Evolutionary conservation across 2,113 vertebrate species (phyloP), one percentile per base, ranked within the genome.

Genomic region (Arvicanthis niloticus): DNA sequence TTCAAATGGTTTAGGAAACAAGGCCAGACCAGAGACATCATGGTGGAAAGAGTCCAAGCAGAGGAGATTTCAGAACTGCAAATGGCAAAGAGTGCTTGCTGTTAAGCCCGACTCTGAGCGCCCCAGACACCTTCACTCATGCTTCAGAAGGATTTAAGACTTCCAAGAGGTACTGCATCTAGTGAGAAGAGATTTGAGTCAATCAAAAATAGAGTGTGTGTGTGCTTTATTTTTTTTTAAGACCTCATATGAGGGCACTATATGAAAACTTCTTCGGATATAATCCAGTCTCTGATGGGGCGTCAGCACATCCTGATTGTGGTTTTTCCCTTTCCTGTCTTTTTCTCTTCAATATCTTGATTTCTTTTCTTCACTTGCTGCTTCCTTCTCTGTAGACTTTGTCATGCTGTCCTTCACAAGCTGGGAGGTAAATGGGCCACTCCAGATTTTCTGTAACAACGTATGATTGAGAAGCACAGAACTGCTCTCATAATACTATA

Each of bases 1-100:
- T 97, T 88, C 26, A 92, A 53, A 78, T 96, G 56, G 96, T 98
- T 97, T 95, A 98, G 97, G 98, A 98, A 95, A 65, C 48, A 97
- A 90, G 65, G 90, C 21, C 85, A 65, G 95, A 95, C 80, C 76
- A 94, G 94, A 96, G 78, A 92, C 96, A 95, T 96, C 60, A 40
- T 45, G 62, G 34, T 72, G 34, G 45, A 88, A 95, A 86, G 31
- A 97, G 45, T 70, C 96, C 96, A 97, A 76, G 91, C 67, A 88
- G 96, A 97, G 97, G 86, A 85, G 96, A 97, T 93, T 96, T 91
- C 48, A 75, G 68, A 58, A 60, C 8, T 92, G 51, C 65, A 26
- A 95, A 72, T 12, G 73, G 89, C 86, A 62, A 0, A 93, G 94
- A 97, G 16, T 91, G 87, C 7, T 76, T 56, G 0, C 68, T 48